phyloP scores from a whole-genome alignment of 2,888 invertebrate species.

The Leptodirus hochenwartii region DNA sequence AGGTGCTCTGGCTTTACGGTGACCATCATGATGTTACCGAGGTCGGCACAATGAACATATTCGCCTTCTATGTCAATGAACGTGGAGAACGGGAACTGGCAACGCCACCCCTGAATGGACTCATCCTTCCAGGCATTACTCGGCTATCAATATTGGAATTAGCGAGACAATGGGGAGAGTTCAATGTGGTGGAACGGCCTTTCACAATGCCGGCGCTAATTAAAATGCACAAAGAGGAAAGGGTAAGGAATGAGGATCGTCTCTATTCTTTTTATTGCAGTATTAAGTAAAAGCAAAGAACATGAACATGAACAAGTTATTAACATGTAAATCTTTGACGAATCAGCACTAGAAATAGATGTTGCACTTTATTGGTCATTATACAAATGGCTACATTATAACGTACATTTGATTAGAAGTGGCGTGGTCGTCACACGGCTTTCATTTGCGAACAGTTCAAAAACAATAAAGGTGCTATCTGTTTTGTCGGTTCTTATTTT shows the following conservation, averaged over 20 bases:
- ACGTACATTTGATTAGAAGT: too few relatives aligned
- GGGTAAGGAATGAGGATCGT: constrained; percentile 39
- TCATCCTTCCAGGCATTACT: constrained; percentile 91
- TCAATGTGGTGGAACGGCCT: constrained; percentile 59
- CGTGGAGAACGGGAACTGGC: constrained; percentile 82
- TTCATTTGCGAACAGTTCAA: too few relatives aligned
- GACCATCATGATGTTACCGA: constrained; percentile 87
- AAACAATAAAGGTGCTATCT: too few relatives aligned
- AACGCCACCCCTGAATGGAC: constrained; percentile 84
- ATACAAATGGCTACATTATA: too few relatives aligned
- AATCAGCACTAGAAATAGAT: too few relatives aligned
- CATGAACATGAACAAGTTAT: too few relatives aligned
- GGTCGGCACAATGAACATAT: constrained; percentile 97
- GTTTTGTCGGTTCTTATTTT: too few relatives aligned
- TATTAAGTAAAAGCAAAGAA: too few relatives aligned
- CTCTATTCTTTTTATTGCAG: constrained; percentile 1
- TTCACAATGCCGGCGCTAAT: constrained; percentile 74
- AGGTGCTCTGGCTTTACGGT: constrained; percentile 93
- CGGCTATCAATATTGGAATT: constrained; percentile 74
- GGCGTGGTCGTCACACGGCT: too few relatives aligned
- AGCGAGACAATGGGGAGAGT: constrained; percentile 66
- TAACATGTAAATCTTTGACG: too few relatives aligned
- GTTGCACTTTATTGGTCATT: too few relatives aligned
- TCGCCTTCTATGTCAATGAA: constrained; percentile 72
- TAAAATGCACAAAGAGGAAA: constrained; percentile 53